Evolutionary conservation across 2,888 invertebrate genomes (phyloP).

Genomic region (Drosophila longiperda): DNA sequence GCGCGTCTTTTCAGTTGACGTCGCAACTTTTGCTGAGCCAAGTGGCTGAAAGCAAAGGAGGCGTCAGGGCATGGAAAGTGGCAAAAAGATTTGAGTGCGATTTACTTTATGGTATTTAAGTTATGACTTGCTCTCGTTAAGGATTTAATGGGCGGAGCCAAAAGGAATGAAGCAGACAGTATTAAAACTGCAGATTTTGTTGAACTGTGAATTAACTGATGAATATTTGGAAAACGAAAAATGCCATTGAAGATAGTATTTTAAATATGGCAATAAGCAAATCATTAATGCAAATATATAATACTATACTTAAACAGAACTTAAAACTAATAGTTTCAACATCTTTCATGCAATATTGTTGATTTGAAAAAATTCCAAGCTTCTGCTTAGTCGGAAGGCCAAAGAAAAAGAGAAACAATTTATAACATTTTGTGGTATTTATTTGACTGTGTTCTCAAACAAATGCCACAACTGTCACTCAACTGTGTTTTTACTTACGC

Average conservation of each 20-base stretch:
- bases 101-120: slow-evolving; percentile 52
- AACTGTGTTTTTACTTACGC: slow-evolving; percentile 45
- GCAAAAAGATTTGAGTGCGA: slow-evolving; percentile 44
- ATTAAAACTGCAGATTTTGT: slow-evolving; percentile 3
- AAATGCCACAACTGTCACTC: slow-evolving; percentile 71
- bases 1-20: slow-evolving; percentile 59
- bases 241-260: background rate
- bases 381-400: slow-evolving; percentile 3
- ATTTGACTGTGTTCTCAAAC: slow-evolving; percentile 45
- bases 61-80: slow-evolving; percentile 4
- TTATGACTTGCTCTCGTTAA: slow-evolving; percentile 47
- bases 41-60: slow-evolving; percentile 7
- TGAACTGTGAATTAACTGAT: slow-evolving; percentile 18
- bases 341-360: background rate
- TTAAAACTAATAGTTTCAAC: background rate
- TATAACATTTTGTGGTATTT: slow-evolving; percentile 29
- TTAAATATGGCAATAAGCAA: background rate
- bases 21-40: slow-evolving; percentile 51
- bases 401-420: background rate
- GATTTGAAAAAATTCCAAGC: background rate
- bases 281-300: too few species aligned
- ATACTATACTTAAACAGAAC: background rate
- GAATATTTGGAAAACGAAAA: background rate
- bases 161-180: background rate
- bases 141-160: slow-evolving; percentile 25